phyloP scores from a whole-genome alignment of 2,797 vertebrate species.

The Cyprinodon diabolis region DNA sequence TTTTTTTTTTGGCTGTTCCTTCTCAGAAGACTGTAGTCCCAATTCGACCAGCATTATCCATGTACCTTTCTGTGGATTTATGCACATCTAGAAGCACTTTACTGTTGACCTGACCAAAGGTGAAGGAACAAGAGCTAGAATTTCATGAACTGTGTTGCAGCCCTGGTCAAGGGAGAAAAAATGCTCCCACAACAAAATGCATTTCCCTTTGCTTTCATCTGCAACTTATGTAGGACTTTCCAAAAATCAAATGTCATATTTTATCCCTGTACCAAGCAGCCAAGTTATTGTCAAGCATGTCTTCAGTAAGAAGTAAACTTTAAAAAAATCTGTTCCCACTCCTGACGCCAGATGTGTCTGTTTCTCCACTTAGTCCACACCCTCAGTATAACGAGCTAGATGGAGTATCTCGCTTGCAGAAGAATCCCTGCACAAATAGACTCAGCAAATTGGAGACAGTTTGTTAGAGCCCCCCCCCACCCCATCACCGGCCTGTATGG shows the following conservation, averaged over 20 bases:
- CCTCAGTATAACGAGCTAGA: slow-evolving; percentile 71
- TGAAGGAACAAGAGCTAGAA: too few species aligned
- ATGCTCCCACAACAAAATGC: slow-evolving; percentile 40
- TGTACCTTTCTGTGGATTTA: too few species aligned
- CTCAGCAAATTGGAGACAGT: slow-evolving; percentile 62
- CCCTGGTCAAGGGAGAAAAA: slow-evolving; percentile 12
- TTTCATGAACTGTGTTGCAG: too few species aligned
- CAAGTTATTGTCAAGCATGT: slow-evolving; percentile 64
- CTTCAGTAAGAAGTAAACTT: slow-evolving; percentile 69
- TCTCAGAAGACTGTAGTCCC: too few species aligned
- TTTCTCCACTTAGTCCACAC: slow-evolving; percentile 70
- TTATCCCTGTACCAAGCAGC: slow-evolving; percentile 45
- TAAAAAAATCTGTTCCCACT: slow-evolving; percentile 59
- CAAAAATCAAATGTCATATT: slow-evolving; percentile 53
- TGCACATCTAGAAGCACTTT: too few species aligned
- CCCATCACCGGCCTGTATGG: slow-evolving; percentile 68
- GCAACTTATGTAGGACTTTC: slow-evolving; percentile 47
- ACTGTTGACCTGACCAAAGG: too few species aligned
- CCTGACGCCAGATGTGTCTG: slow-evolving; percentile 73
- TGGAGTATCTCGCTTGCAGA: slow-evolving; percentile 72
- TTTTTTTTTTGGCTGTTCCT: too few species aligned
- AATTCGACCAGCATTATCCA: too few species aligned
- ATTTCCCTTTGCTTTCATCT: slow-evolving; percentile 57
- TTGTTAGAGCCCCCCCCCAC: slow-evolving; percentile 63
- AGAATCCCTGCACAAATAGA: slow-evolving; percentile 73